A percentile compares a stretch with the other conserved stretches of the same genome.
phyloP scores from a whole-genome alignment of 1,140 invertebrate species.

The Dolichoris vasculosae region DNA sequence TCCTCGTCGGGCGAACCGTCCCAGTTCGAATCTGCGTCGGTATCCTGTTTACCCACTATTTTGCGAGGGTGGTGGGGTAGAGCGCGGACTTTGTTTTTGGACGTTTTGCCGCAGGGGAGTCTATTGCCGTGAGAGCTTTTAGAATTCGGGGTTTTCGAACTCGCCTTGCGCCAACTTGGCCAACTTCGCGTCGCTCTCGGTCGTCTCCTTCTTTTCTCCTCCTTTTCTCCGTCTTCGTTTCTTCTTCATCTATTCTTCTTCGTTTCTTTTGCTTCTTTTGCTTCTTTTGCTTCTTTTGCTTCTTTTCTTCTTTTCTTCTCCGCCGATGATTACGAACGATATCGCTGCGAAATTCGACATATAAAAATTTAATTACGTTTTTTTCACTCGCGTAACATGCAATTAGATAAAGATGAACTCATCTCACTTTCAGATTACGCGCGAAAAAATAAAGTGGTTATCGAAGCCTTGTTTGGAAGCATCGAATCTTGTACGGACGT shows the following conservation, averaged over 20 bases:
- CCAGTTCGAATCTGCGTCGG: slow-evolving; percentile 2
- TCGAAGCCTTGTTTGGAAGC: neutral
- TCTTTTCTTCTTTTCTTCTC: no score
- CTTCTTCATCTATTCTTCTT: no score
- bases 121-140: slow-evolving; percentile 23
- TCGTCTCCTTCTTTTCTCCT: no score
- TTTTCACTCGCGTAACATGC: neutral
- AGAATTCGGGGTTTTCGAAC: slow-evolving; percentile 4
- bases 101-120: neutral
- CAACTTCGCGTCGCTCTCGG: no score
- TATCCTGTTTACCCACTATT: slow-evolving; percentile 29
- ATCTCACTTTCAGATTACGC: neutral
- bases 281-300: no score
- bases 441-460: neutral
- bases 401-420: neutral
- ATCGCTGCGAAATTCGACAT: no score
- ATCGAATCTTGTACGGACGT: neutral
- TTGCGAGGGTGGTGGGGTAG: neutral
- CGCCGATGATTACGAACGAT: neutral
- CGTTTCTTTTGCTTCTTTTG: no score
- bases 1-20: neutral
- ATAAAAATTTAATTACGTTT: neutral
- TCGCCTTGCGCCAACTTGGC: neutral
- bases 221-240: no score
- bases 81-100: neutral